phyloP scores from a whole-genome alignment of 2,888 invertebrate genomes.

The Busseola fusca region DNA sequence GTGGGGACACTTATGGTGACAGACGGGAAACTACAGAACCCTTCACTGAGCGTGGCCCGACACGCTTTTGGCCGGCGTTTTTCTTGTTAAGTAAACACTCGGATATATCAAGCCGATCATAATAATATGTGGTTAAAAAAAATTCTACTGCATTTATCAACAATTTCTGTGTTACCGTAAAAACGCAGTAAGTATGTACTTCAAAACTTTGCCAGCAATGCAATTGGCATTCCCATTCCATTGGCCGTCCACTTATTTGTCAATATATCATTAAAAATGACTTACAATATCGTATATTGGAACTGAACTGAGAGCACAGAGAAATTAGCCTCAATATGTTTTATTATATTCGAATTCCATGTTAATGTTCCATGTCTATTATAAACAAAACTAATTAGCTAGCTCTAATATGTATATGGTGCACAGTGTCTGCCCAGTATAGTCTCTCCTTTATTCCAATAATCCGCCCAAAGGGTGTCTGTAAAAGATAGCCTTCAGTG shows the following conservation, averaged over 20 bases:
- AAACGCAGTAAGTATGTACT: background rate
- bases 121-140: too few species aligned
- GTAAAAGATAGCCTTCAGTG: background rate
- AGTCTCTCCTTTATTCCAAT: background rate
- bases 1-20: too few species aligned
- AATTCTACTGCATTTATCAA: too few species aligned
- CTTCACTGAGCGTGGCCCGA: too few species aligned
- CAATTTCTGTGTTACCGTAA: too few species aligned
- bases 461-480: background rate
- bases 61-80: too few species aligned
- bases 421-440: background rate
- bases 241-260: background rate
- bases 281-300: background rate
- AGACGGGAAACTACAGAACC: too few species aligned
- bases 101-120: background rate
- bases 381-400: slow-evolving; percentile 47
- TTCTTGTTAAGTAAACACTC: background rate
- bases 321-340: slow-evolving; percentile 15
- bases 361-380: slow-evolving; percentile 37
- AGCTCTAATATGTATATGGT: background rate
- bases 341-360: slow-evolving; percentile 16
- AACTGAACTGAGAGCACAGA: too few species aligned
- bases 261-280: background rate
- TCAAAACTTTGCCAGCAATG: background rate
- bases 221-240: background rate